A percentile compares a stretch with the other conserved stretches of the same genome.
Conservation (phyloP, 2,888 invertebrate genomes). For the Erpobdella octoculata region DNA sequence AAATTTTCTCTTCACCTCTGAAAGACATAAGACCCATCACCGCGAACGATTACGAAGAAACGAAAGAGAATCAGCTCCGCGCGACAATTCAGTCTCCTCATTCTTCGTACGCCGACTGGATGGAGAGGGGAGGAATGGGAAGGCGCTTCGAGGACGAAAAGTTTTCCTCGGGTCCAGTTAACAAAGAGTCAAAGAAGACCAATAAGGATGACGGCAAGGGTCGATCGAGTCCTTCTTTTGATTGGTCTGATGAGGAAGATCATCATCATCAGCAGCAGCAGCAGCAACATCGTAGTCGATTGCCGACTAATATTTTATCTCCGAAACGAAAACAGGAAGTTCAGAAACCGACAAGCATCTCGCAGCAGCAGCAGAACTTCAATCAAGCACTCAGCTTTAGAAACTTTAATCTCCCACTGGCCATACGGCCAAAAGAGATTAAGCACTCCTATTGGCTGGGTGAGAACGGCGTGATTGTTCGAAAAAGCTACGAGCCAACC, state of each 20-base stretch:
- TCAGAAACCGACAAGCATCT: too few relatives aligned
- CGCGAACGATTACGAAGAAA: background rate
- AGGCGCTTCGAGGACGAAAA: background rate
- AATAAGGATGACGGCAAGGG: background rate
- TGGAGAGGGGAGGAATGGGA: slow-evolving; percentile 14
- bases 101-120: background rate
- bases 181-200: background rate
- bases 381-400: too few relatives aligned
- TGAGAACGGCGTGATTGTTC: slow-evolving; percentile 3
- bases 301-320: too few relatives aligned
- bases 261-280: background rate
- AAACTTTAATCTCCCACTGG: background rate
- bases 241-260: background rate
- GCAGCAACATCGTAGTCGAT: background rate
- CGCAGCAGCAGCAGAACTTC: background rate
- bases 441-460: slow-evolving; percentile 23
- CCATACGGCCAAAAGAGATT: slow-evolving; percentile 20
- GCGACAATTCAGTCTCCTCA: background rate
- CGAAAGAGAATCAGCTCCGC: background rate
- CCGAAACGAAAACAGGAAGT: too few relatives aligned
- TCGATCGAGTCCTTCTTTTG: background rate
- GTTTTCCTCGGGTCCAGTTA: background rate
- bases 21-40: slow-evolving; percentile 15
- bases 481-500: background rate
- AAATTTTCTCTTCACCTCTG: slow-evolving; percentile 22